Percentiles rank a stretch among this genome's conserved stretches.
Evolutionary conservation across 2,888 invertebrate genomes (phyloP).

Genomic region (Caenorhabditis virilis): DNA sequence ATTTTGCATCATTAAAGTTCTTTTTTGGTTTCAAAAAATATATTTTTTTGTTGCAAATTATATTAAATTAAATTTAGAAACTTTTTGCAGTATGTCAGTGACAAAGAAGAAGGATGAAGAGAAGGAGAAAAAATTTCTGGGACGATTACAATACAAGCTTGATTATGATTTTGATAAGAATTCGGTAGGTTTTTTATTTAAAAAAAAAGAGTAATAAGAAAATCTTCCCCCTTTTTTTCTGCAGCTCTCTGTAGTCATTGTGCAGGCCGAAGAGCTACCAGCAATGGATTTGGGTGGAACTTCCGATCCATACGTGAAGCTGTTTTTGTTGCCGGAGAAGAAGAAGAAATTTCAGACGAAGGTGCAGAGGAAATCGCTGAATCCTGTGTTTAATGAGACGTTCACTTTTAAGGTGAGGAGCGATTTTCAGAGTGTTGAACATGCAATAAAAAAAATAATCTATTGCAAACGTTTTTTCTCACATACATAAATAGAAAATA

Average conservation of each 20-base stretch:
- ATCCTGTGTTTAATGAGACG: conserved; percentile 96
- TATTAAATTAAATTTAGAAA: too few relatives aligned
- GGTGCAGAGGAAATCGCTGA: conserved; percentile 85
- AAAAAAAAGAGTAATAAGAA: background rate
- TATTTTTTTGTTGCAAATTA: too few relatives aligned
- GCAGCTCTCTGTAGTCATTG: conserved; percentile 88
- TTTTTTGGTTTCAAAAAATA: too few relatives aligned
- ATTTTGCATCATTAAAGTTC: too few relatives aligned
- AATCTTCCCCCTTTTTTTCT: conserved; percentile 27
- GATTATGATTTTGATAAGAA: conserved; percentile 99
- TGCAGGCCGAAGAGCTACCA: conserved; percentile 95
- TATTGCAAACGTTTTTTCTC: background rate
- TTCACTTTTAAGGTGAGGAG: conserved; percentile 90
- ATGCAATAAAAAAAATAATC: background rate
- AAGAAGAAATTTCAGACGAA: conserved; percentile 99
- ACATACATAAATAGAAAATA: too few relatives aligned
- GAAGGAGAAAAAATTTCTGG: conserved; percentile 75
- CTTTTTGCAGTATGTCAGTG: conserved; percentile 38
- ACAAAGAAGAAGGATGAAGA: conserved; percentile 63
- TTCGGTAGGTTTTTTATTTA: conserved; percentile 73
- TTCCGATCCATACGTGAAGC: conserved; percentile 94
- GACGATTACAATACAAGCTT: conserved; percentile 87
- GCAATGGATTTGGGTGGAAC: conserved; percentile 98
- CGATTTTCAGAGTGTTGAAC: background rate
- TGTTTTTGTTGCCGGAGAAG: conserved; percentile 94